These are phyloP conservation scores for Clivina fossor DNA, from an alignment of 2,888 invertebrate species.

Conservation along the genomic window DNA sequence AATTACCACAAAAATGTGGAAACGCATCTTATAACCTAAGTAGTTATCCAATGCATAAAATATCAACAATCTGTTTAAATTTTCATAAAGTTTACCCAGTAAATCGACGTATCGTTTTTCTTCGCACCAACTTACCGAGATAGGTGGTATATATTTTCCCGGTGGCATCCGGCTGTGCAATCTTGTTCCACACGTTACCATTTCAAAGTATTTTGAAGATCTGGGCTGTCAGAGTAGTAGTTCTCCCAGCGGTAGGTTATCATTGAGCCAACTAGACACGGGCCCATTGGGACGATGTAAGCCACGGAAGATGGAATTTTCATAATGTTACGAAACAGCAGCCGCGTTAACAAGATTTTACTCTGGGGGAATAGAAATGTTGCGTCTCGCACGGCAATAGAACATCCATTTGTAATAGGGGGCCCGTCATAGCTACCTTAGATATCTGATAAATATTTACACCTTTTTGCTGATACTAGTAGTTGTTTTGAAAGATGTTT, in stretches of 20 bases:
- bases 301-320: conserved; percentile 28
- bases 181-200: conserved; percentile 3
- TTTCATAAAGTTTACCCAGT: too few species aligned
- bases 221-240: conserved; percentile 16
- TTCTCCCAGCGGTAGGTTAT: conserved; percentile 22
- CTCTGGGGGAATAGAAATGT: conserved; percentile 20
- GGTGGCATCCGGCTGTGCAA: not conserved
- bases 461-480: too few species aligned
- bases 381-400: conserved; percentile 13
- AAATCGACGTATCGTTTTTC: too few species aligned
- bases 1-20: too few species aligned
- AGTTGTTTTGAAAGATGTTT: too few species aligned
- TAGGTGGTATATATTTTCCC: not conserved
- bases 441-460: too few species aligned
- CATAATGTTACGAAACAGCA: conserved; percentile 33
- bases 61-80: too few species aligned
- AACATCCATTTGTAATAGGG: conserved; percentile 9
- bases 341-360: conserved; percentile 30
- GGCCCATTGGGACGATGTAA: conserved; percentile 18
- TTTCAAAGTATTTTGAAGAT: conserved; percentile 22
- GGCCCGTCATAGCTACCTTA: not conserved
- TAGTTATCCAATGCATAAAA: too few species aligned
- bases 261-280: conserved; percentile 27
- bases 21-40: too few species aligned
- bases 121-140: too few species aligned